phyloP scores from a whole-genome alignment of 2,113 vertebrate genomes.

The Heteronetta atricapilla region DNA sequence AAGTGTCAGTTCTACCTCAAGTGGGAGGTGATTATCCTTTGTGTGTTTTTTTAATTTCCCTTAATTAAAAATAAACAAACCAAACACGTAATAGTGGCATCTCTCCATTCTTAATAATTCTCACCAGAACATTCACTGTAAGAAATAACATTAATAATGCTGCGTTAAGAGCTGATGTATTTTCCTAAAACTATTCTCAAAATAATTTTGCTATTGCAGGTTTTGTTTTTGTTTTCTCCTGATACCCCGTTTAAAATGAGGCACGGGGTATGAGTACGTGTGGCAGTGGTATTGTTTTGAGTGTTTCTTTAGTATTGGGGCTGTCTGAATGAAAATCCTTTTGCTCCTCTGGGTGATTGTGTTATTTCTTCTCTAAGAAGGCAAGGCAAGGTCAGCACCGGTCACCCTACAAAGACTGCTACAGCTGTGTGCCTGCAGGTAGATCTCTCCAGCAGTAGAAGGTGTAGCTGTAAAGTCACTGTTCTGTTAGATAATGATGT shows the following conservation, averaged over 20 bases:
- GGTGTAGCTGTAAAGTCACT: background rate
- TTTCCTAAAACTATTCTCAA: background rate
- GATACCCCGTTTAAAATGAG: background rate
- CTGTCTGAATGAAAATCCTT: background rate
- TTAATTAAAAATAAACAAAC: no score
- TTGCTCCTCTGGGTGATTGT: background rate
- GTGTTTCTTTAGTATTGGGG: background rate
- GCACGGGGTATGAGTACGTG: background rate
- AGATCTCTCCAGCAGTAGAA: background rate
- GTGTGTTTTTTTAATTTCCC: background rate
- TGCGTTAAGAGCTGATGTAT: background rate
- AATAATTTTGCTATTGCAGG: background rate
- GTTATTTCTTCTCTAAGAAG: background rate
- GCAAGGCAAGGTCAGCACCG: background rate
- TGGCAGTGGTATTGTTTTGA: background rate
- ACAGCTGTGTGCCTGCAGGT: fast-evolving
- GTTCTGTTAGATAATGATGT: background rate
- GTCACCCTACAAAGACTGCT: background rate
- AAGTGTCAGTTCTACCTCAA: background rate
- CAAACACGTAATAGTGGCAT: background rate
- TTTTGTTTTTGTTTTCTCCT: no score
- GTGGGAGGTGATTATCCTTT: background rate
- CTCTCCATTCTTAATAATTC: background rate
- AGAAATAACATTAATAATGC: background rate
- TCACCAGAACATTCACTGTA: no score